These are phyloP conservation scores for Colaptes auratus DNA, from an alignment of 2,113 vertebrate genomes.

Conservation along the genomic window DNA sequence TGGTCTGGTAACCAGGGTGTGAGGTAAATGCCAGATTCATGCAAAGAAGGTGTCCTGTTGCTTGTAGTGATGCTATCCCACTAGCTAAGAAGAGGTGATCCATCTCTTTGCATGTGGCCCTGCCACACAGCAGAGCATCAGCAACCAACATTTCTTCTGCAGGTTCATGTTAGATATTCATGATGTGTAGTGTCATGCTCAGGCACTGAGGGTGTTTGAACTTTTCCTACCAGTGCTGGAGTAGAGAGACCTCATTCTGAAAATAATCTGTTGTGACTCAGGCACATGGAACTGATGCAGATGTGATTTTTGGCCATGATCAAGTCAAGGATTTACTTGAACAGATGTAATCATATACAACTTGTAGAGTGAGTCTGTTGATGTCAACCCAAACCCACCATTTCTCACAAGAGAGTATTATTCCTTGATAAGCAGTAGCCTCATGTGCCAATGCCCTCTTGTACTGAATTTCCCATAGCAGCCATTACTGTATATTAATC, in stretches of 20 bases:
- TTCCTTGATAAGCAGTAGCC: not conserved
- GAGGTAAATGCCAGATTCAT: not conserved
- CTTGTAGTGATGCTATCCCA: not conserved
- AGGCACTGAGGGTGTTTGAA: not conserved
- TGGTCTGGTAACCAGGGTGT: not conserved
- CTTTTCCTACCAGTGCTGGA: not conserved
- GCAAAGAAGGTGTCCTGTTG: not conserved
- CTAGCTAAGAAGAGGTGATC: not conserved
- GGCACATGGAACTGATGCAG: not conserved
- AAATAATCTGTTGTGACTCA: constrained; percentile 39
- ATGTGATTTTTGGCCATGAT: constrained; percentile 35
- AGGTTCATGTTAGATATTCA: rapidly evolving
- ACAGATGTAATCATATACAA: not conserved
- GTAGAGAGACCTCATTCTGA: not conserved
- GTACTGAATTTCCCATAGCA: not conserved
- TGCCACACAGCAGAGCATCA: not conserved
- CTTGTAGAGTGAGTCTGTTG: not conserved
- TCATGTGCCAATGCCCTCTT: not conserved
- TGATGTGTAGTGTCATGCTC: not conserved
- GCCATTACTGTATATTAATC: not conserved
- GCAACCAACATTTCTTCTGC: not conserved
- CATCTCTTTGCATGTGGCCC: not conserved
- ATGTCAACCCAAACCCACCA: not conserved
- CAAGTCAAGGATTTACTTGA: not conserved
- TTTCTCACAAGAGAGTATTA: constrained; percentile 1